Evolutionary conservation across 2,888 invertebrate species (phyloP).

Genomic region (Plagodis dolabraria): DNA sequence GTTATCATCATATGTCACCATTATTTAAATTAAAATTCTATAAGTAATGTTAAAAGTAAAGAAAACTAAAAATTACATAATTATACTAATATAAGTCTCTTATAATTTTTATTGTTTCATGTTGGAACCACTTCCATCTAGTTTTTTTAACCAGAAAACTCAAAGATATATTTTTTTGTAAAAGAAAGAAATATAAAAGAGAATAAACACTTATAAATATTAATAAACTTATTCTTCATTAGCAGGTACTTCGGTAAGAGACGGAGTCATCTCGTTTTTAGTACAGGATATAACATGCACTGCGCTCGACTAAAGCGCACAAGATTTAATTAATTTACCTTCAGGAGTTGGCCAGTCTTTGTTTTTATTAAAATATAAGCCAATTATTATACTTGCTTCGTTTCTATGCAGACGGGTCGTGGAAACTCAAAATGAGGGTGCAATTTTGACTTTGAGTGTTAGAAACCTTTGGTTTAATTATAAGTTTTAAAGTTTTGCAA

Average conservation of each 20-base stretch:
- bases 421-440: conserved; percentile 6
- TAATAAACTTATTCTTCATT: conserved; percentile 20
- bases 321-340: conserved; percentile 47
- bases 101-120: no score
- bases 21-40: no score
- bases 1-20: no score
- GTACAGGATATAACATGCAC: conserved; percentile 36
- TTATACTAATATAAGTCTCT: no score
- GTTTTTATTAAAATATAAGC: conserved; percentile 37
- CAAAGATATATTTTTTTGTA: no score
- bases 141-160: no score
- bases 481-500: no score
- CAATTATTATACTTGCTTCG: conserved; percentile 27
- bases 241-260: conserved; percentile 38
- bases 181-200: no score
- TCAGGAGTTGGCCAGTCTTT: conserved; percentile 38
- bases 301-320: conserved; percentile 28
- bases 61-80: no score
- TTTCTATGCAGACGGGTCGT: conserved; percentile 16
- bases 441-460: not conserved
- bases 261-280: conserved; percentile 29
- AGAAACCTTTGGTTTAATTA: not conserved
- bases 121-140: no score
- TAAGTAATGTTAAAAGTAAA: no score
- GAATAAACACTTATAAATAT: conserved; percentile 2